phyloP scores from a whole-genome alignment of 2,113 vertebrate species.

The Edolisoma coerulescens region DNA sequence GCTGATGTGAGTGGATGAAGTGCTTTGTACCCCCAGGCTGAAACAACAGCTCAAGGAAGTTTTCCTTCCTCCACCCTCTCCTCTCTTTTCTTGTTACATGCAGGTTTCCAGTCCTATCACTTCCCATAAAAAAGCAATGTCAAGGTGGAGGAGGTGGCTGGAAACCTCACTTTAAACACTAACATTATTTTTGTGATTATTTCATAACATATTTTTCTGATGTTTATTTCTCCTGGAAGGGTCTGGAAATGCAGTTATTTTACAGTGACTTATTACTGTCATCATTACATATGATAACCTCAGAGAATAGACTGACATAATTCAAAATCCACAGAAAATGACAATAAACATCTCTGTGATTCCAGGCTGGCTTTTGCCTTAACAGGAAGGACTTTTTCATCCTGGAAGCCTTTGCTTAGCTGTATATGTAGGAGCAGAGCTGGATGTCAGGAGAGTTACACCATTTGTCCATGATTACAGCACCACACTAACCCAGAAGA shows the following conservation, averaged over 20 bases:
- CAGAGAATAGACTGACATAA: slow-evolving; percentile 31
- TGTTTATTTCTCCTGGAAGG: background rate
- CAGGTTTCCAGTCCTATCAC: background rate
- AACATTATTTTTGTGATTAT: background rate
- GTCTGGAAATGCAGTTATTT: background rate
- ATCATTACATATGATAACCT: background rate
- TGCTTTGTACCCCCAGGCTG: background rate
- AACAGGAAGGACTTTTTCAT: background rate
- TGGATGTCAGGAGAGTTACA: background rate
- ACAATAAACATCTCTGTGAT: background rate
- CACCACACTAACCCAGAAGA: background rate
- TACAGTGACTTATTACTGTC: slow-evolving; percentile 12
- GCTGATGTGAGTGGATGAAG: background rate
- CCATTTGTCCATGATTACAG: background rate
- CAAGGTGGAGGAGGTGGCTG: background rate
- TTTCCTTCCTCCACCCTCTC: background rate
- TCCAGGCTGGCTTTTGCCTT: background rate
- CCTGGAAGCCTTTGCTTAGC: background rate
- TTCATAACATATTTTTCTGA: background rate
- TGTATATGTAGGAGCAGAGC: background rate
- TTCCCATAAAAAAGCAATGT: background rate
- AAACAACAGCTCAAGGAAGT: background rate
- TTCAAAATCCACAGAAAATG: slow-evolving; percentile 31
- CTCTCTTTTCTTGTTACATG: background rate
- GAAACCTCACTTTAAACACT: background rate